These are phyloP conservation scores for Drusus annulatus DNA, from an alignment of 1,140 invertebrate species.

Conservation along the genomic window DNA sequence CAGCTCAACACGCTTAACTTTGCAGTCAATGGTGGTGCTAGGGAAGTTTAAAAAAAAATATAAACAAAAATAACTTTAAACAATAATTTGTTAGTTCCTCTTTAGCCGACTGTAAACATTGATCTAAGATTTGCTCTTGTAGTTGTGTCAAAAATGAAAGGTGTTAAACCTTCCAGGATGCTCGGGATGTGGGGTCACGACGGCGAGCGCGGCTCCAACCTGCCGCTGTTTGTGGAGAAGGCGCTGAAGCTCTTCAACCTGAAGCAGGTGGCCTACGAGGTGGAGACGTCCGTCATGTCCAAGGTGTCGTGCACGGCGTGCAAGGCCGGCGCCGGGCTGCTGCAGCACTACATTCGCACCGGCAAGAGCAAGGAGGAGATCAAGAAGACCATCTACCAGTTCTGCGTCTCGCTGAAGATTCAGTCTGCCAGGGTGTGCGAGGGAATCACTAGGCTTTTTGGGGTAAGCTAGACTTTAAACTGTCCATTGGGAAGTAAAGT, in stretches of 20 bases:
- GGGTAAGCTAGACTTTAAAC: constrained; percentile 72
- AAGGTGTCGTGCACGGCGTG: constrained; percentile 93
- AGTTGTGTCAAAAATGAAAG: too few relatives aligned
- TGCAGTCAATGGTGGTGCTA: too few relatives aligned
- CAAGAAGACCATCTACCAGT: constrained; percentile 87
- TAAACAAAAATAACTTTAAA: too few relatives aligned
- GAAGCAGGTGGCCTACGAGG: constrained; percentile 83
- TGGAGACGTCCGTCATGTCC: constrained; percentile 92
- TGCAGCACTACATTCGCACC: constrained; percentile 87
- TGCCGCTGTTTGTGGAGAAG: constrained; percentile 86
- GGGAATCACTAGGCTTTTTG: constrained; percentile 88
- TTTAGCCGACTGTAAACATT: too few relatives aligned
- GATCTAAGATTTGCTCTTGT: too few relatives aligned
- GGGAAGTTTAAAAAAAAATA: too few relatives aligned
- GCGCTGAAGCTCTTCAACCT: constrained; percentile 86
- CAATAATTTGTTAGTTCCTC: too few relatives aligned
- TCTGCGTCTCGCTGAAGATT: constrained; percentile 88
- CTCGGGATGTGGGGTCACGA: constrained; percentile 84
- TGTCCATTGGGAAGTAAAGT: too few relatives aligned
- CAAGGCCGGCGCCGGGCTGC: constrained; percentile 87
- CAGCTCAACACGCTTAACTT: too few relatives aligned
- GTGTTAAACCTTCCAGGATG: constrained; percentile 66
- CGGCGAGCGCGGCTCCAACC: constrained; percentile 76
- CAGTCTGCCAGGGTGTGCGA: constrained; percentile 89
- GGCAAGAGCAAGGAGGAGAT: constrained; percentile 90